Evolutionary conservation across 2,888 invertebrate genomes (phyloP).

Genomic region (Mesochorus sp.): DNA sequence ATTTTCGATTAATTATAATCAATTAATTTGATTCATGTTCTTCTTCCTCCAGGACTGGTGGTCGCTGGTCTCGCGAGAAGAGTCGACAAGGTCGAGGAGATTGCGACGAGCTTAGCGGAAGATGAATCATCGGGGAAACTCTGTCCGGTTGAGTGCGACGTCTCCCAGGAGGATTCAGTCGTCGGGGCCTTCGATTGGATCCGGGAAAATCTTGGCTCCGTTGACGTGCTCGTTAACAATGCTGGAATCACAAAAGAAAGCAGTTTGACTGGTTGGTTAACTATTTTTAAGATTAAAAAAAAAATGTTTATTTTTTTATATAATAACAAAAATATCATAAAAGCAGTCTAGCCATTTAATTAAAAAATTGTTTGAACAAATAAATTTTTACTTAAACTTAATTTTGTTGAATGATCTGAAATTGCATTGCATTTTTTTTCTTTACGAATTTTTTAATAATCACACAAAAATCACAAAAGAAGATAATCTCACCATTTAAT

Average conservation of each 20-base stretch:
- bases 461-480: background rate
- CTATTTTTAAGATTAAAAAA: background rate
- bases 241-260: constrained; percentile 81
- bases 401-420: no score
- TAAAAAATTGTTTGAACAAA: no score
- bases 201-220: constrained; percentile 77
- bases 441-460: background rate
- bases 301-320: background rate
- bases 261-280: constrained; percentile 70
- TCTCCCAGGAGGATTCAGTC: constrained; percentile 72
- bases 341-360: no score
- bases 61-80: constrained; percentile 81
- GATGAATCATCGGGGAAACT: constrained; percentile 76
- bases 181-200: constrained; percentile 71
- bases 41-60: constrained; percentile 77
- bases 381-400: no score
- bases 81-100: constrained; percentile 80
- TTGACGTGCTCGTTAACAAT: constrained; percentile 83
- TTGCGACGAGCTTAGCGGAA: constrained; percentile 66
- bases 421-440: background rate
- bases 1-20: constrained; percentile 4
- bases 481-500: no score
- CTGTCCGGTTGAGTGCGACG: constrained; percentile 74
- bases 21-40: background rate
- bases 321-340: background rate